Evolutionary conservation across 2,797 vertebrate genomes (phyloP), one percentile per base, ranked within the genome.

Genomic region (Crocodylus rhombifer): DNA sequence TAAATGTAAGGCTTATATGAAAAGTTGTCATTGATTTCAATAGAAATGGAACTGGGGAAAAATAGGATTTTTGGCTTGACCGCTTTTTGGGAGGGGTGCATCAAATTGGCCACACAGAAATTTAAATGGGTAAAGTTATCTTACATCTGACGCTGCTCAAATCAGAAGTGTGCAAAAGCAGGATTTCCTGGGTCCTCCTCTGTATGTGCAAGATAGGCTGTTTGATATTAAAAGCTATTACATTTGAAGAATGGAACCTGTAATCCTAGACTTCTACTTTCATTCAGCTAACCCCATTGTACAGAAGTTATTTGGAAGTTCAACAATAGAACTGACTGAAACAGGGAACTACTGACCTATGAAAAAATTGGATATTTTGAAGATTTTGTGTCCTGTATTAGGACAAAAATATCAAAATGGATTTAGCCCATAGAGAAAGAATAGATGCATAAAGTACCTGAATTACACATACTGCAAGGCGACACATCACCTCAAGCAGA

Each of bases 221-320:
- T 51, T 51, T 51, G 42, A 6, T 51, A 51, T 51, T 51, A 73
- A 23, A 73, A 25, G 20, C 36, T 51, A 42, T 73, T 73, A 42
- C 13, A 73, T 73, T 42, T 26, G 21, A 51, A 51, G 26, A 42
- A 73, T 12, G 21, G 33, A 14, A 71, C 21, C 6, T 23, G 11
- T 20, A 14, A 1, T 71, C 56, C 11, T 14, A 3, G 6, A 11
- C 25, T 5, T 0, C 16, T 2, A 26, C 71, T 25, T n/a, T 57
- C 14, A 2, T 11, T 1, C 28, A 28, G 25, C 2, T 1, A 15
- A 1, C 5, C 23, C 12, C 26, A 28, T 28, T 63, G 28, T 28
- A 28, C 4, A 30, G 80, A 62, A 62, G 63, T n/a, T 26, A 8
- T 21, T 30, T 63, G 62, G 26, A 63, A 63, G 28, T 63, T 63